Evolutionary conservation across 2,888 invertebrate genomes (phyloP), one percentile per base, ranked within the genome.

Genomic region (Amphipyra berbera): DNA sequence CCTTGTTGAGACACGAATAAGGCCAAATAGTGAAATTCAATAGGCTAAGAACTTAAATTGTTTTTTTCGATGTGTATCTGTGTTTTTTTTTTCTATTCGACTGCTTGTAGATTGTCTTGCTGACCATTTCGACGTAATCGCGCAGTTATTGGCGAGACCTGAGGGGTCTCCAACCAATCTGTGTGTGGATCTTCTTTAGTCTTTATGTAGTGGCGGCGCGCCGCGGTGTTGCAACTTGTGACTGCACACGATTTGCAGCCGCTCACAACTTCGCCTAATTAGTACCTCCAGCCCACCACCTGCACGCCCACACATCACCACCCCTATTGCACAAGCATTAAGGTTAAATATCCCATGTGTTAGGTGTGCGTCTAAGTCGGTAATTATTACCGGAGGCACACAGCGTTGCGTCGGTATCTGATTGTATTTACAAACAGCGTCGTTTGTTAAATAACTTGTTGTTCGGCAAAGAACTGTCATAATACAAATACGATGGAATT

Each of bases 211-310:
- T 33, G 41, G 8, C 15, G 5, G 37, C 45, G 15, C 54, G 12
- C 33, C 37, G 35, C 10, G 13, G 41, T 42, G 48, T 38, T 4
- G 37, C 33, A 10, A 56, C 53, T 38, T 4, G 37, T 27, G n/a
- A 56, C 53, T 73, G 55, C 56, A 57, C 45, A 41, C 61, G 30
- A 35, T 49, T 42, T 49, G 55, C 40, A 66, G 56, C 44, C 44
- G 50, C 59, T 48, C 58, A 50, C 68, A 56, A 73, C 54, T 73
- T 57, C 30, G 7, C 10, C 61, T 70, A 70, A 70, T 73, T 73
- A 70, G 61, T 56, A 53, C 55, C 44, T 53, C 46, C 41, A 15
- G 58, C 53, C 53, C 1, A 9, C 15, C n/a, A 42, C 52, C 37
- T 49, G n/a, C 10, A 8, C 1, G 1, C 14, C 21, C 52, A 33